phyloP scores from a whole-genome alignment of 2,888 invertebrate species.

The Portevinia maculata region DNA sequence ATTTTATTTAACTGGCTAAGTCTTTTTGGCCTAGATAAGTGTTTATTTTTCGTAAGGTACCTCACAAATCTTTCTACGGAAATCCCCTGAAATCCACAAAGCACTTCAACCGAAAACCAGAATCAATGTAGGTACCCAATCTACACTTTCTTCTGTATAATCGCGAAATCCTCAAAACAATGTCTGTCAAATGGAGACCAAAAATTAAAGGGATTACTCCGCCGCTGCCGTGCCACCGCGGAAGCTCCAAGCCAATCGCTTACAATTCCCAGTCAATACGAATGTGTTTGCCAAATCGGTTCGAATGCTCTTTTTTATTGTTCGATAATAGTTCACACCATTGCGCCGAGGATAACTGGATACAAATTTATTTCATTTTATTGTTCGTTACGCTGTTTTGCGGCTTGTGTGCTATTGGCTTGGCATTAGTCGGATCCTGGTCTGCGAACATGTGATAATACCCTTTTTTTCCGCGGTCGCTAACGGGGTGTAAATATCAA shows the following conservation, averaged over 20 bases:
- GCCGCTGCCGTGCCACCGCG: neutral
- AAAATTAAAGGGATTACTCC: slow-evolving; percentile 70
- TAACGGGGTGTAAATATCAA: slow-evolving; percentile 50
- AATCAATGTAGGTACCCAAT: neutral
- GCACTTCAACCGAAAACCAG: slow-evolving; percentile 1
- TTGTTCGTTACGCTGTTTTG: slow-evolving; percentile 60
- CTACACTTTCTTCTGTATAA: slow-evolving; percentile 27
- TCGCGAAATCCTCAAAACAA: slow-evolving; percentile 65
- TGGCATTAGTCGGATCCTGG: slow-evolving; percentile 58
- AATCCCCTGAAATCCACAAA: slow-evolving; percentile 52
- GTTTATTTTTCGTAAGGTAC: slow-evolving; percentile 20
- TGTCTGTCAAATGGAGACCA: slow-evolving; percentile 64
- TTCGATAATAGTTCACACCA: slow-evolving; percentile 74
- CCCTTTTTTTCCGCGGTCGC: slow-evolving; percentile 13
- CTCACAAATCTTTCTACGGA: slow-evolving; percentile 53
- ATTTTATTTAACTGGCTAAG: neutral
- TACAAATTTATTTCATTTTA: slow-evolving; percentile 71
- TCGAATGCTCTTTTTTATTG: slow-evolving; percentile 71
- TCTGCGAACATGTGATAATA: slow-evolving; percentile 61
- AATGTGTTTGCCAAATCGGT: slow-evolving; percentile 72
- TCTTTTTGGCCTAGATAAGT: slow-evolving; percentile 35
- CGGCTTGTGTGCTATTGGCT: slow-evolving; percentile 45
- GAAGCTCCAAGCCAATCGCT: neutral
- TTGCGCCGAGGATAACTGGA: slow-evolving; percentile 63
- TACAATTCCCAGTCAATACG: slow-evolving; percentile 54